phyloP scores from a whole-genome alignment of 1,140 invertebrate genomes.

The Sycobia sp. region DNA sequence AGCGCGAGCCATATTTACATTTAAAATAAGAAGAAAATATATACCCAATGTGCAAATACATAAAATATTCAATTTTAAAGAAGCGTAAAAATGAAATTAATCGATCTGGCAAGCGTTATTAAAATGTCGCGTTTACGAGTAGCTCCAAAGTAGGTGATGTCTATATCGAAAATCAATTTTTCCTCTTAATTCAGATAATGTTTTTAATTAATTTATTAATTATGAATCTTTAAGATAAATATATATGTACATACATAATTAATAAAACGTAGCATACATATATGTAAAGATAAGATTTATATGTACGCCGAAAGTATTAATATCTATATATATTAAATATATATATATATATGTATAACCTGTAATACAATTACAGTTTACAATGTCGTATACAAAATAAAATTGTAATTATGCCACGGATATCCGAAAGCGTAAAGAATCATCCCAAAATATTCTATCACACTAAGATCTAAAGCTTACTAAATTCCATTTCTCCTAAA shows the following conservation, averaged over 20 bases:
- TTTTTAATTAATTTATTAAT: conserved; percentile 32
- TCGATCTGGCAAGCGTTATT: conserved; percentile 24
- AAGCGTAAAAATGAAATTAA: conserved; percentile 2
- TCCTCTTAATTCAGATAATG: conserved; percentile 8
- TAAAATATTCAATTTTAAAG: no score
- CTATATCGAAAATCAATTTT: conserved; percentile 31
- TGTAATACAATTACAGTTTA: conserved; percentile 35
- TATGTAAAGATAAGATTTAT: conserved; percentile 35
- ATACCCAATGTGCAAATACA: no score
- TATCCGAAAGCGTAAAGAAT: conserved; percentile 20
- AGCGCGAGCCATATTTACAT: no score
- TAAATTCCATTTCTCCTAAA: conserved; percentile 18
- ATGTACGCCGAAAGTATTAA: no score
- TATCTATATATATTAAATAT: conserved; percentile 26
- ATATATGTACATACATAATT: conserved; percentile 40
- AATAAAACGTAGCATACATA: conserved; percentile 38
- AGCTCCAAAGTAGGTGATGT: conserved; percentile 25
- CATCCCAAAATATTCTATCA: conserved; percentile 31
- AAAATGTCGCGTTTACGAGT: not conserved
- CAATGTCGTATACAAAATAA: conserved; percentile 41
- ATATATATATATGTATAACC: conserved; percentile 26
- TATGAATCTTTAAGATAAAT: conserved; percentile 18
- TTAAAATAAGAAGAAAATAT: no score
- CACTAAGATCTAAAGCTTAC: conserved; percentile 32
- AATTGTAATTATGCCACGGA: conserved; percentile 20